phyloP scores from a whole-genome alignment of 2,888 invertebrate species.

The Achlya flavicornis region DNA sequence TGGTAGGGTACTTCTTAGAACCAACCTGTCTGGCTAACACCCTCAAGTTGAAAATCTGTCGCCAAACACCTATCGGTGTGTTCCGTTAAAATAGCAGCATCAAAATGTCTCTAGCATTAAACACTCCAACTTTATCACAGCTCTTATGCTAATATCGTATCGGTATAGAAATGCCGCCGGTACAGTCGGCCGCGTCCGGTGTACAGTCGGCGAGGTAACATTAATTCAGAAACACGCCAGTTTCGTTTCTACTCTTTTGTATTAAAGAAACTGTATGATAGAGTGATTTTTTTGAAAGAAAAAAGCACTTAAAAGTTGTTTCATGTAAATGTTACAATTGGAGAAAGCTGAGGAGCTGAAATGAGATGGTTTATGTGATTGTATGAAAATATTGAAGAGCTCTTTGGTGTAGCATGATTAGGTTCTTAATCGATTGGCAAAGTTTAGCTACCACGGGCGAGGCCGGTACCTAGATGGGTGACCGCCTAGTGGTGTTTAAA shows the following conservation, averaged over 20 bases:
- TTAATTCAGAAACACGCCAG: background rate
- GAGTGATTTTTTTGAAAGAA: background rate
- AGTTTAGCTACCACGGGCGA: too few species aligned
- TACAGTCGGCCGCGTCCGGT: constrained; percentile 6
- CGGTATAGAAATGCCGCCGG: background rate
- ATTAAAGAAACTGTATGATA: background rate
- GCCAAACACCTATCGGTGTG: too few species aligned
- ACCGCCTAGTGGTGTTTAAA: too few species aligned
- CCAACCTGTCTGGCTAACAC: too few species aligned
- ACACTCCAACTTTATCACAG: background rate
- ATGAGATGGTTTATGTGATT: background rate
- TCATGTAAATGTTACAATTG: background rate
- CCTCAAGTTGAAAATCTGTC: too few species aligned
- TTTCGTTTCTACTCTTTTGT: background rate
- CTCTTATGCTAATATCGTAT: background rate
- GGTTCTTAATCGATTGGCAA: too few species aligned
- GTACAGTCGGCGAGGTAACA: constrained; percentile 7
- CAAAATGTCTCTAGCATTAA: background rate
- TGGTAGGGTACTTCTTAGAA: too few species aligned
- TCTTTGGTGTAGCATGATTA: too few species aligned
- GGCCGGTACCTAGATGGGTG: too few species aligned
- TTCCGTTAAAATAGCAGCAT: background rate
- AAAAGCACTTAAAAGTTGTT: constrained; percentile 1
- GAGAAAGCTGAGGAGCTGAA: background rate
- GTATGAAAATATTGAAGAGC: background rate